A percentile compares a stretch with the other conserved stretches of the same genome.
These are phyloP conservation scores for Porites evermanni DNA, from an alignment of 92 coral and sea anemone genomes.

Conservation along the genomic window DNA sequence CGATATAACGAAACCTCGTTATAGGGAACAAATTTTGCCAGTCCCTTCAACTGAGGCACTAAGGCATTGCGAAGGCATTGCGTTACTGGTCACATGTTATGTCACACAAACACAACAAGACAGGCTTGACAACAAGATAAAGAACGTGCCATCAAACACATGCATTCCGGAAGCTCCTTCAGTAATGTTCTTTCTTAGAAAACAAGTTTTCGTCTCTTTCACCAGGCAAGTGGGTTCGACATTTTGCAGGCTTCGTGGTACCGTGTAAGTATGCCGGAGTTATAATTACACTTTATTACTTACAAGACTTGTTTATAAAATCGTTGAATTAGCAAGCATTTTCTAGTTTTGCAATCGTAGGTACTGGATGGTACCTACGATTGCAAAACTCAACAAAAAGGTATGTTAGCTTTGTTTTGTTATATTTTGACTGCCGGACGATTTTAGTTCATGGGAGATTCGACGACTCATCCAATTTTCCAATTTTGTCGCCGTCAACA, in stretches of 20 bases:
- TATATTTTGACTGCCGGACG: too few species aligned
- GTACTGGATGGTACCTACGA: too few species aligned
- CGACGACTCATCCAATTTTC: too few species aligned
- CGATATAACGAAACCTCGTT: too few species aligned
- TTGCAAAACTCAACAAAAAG: too few species aligned
- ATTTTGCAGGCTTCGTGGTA: constrained; percentile 7
- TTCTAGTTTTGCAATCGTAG: too few species aligned
- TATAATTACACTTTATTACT: background rate
- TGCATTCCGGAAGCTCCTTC: background rate
- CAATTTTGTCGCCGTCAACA: too few species aligned
- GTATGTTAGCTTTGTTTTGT: too few species aligned
- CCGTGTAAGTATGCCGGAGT: constrained; percentile 7
- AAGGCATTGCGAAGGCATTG: background rate
- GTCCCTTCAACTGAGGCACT: background rate
- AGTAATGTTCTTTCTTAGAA: constrained; percentile 10
- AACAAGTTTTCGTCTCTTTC: background rate
- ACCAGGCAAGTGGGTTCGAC: background rate
- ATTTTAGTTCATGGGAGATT: too few species aligned
- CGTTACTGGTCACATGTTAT: constrained; percentile 25
- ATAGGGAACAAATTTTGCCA: too few species aligned
- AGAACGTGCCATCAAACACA: constrained; percentile 7
- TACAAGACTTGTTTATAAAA: background rate
- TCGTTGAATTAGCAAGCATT: too few species aligned
- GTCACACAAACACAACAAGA: background rate
- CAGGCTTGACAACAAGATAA: background rate